Conservation (phyloP, 2,113 vertebrate species). For the Tychaedon coryphoeus region DNA sequence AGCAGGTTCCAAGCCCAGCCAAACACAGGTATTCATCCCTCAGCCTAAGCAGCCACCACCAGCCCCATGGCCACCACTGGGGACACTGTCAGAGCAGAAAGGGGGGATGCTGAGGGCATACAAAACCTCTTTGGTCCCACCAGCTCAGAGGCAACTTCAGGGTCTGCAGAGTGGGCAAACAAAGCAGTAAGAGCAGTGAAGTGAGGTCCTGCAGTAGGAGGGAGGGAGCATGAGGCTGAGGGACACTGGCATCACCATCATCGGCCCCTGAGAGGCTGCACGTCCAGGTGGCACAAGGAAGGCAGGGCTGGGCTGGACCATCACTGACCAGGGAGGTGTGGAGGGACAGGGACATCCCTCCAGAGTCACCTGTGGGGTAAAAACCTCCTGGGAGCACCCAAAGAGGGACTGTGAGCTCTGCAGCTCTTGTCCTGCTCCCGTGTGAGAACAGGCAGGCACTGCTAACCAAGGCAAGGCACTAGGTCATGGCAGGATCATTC, state of each 20-base stretch:
- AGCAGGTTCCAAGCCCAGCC: neutral
- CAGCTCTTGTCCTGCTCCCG: neutral
- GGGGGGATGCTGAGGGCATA: neutral
- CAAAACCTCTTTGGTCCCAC: neutral
- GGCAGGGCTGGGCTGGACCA: neutral
- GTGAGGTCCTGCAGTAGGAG: neutral
- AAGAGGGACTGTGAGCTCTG: neutral
- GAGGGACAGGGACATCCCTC: neutral
- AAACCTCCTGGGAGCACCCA: neutral
- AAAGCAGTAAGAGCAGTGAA: neutral
- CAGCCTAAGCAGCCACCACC: neutral
- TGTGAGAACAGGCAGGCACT: neutral
- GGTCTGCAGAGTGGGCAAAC: neutral
- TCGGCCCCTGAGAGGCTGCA: neutral
- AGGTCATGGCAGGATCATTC: neutral
- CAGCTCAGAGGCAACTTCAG: neutral
- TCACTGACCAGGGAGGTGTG: neutral
- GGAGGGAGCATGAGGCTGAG: neutral
- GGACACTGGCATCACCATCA: neutral
- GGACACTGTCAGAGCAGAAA: neutral
- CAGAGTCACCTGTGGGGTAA: accelerated
- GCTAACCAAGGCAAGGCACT: neutral
- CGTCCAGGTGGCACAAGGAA: neutral
- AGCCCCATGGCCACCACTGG: accelerated
- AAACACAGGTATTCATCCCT: neutral